A percentile compares a stretch with the other conserved stretches of the same genome.
Conservation (phyloP, 1,140 invertebrate species). For the Drosophila sproati region DNA sequence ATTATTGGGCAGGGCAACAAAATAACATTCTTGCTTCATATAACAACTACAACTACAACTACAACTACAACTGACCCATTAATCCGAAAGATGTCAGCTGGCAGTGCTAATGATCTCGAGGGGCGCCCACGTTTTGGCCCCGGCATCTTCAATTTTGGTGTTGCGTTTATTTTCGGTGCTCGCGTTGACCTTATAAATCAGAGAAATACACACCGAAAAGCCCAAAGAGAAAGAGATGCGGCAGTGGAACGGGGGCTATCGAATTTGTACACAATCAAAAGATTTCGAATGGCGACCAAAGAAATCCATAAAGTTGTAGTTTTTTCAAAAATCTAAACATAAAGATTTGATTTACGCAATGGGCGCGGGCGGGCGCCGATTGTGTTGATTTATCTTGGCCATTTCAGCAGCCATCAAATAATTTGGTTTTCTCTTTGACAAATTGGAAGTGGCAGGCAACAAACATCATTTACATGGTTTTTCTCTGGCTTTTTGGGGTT, state of each 20-base stretch:
- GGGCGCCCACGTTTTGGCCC: slow-evolving; percentile 71
- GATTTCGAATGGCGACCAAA: slow-evolving; percentile 42
- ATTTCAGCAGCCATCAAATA: slow-evolving; percentile 73
- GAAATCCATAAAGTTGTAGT: slow-evolving; percentile 59
- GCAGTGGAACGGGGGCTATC: slow-evolving; percentile 20
- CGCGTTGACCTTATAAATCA: slow-evolving; percentile 78
- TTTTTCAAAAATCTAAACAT: slow-evolving; percentile 51
- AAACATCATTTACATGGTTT: slow-evolving; percentile 1
- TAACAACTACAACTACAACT: too few relatives aligned
- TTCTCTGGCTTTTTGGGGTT: background rate
- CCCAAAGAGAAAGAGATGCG: background rate
- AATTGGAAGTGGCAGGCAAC: slow-evolving; percentile 53
- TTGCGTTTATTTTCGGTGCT: slow-evolving; percentile 61
- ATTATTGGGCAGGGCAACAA: slow-evolving; percentile 32
- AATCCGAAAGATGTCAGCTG: slow-evolving; percentile 69
- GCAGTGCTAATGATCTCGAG: slow-evolving; percentile 62
- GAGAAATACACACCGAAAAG: slow-evolving; percentile 16
- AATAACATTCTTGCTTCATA: slow-evolving; percentile 23
- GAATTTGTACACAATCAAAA: slow-evolving; percentile 56
- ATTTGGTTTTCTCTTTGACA: slow-evolving; percentile 59
- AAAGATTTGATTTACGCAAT: slow-evolving; percentile 78
- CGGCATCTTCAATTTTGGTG: slow-evolving; percentile 21
- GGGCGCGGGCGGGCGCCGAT: slow-evolving; percentile 23
- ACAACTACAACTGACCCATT: slow-evolving; percentile 59
- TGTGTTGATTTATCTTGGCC: slow-evolving; percentile 65